These are phyloP conservation scores for Minunthozetes semirufus DNA, from an alignment of 2,888 invertebrate species.

Conservation along the genomic window DNA sequence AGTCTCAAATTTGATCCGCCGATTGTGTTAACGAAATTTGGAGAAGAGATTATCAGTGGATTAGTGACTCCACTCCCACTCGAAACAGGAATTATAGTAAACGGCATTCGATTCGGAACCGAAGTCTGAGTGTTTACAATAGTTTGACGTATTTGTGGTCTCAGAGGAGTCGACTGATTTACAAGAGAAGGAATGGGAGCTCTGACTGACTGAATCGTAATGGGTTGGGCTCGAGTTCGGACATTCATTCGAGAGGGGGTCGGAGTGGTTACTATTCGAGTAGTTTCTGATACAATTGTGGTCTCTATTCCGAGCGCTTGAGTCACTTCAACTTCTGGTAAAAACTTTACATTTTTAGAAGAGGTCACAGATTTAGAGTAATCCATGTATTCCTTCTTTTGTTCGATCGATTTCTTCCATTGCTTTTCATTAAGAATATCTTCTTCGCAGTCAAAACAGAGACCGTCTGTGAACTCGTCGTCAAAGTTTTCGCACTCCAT, in stretches of 20 bases:
- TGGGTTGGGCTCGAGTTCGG: background rate
- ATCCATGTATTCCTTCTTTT: background rate
- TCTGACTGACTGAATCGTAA: background rate
- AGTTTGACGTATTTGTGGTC: too few species aligned
- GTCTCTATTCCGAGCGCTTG: background rate
- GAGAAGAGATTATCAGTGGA: too few species aligned
- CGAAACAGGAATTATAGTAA: too few species aligned
- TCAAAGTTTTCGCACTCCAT: constrained; percentile 8
- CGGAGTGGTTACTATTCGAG: background rate
- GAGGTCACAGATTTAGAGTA: background rate
- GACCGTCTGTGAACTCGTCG: constrained; percentile 8
- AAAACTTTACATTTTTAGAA: constrained; percentile 1
- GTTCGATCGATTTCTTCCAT: background rate
- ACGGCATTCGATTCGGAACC: too few species aligned
- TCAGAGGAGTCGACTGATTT: background rate
- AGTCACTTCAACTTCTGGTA: background rate
- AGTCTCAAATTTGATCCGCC: too few species aligned
- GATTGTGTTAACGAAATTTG: too few species aligned
- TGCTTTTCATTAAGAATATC: background rate
- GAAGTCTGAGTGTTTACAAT: background rate
- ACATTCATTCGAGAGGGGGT: background rate
- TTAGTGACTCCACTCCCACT: too few species aligned
- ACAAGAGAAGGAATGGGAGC: background rate
- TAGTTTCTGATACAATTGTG: background rate
- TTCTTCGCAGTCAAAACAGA: constrained; percentile 22